Base-by-base conservation (phyloP, 2,888 invertebrate genomes). In the Protophormia terraenovae region DNA sequence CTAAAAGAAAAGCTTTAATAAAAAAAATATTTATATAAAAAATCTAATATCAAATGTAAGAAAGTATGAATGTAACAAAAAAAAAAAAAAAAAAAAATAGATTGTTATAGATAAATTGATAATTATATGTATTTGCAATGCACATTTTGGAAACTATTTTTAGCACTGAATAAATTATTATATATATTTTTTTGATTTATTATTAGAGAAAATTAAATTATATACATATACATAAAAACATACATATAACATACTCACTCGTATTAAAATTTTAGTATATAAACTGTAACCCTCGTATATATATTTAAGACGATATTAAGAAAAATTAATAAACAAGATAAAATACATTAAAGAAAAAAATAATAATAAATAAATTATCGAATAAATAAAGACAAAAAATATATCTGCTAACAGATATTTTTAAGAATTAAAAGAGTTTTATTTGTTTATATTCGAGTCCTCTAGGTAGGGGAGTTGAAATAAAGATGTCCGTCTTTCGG, bases 131-230 rank as follows among this genome's bases (percentile, higher is more conserved):
- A 83, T 53, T 66, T 32, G 53, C 79, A 62, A 86, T 73, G 86
- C 83, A 86, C 78, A 45, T 72, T 83, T 80, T 71, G 47, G 69
- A 83, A 75, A 72, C 8, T 58, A 76, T 55, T 77, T 78, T 66
- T 72, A 73, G 84, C 86, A 86, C 86, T 67, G 66, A 83, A 71
- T n/a, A n/a, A n/a, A n/a, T 53, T 77, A 71, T 79, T 50, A 73
- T 66, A 77, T 19, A 22, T 67, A 12, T 50, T 32, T 67, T 50
- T 16, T 35, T 66, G 19, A 79, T 22, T 72, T 45, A 72, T 45
- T 66, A 55, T 41, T 58, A 72, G 58, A 79, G 10, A 50, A 69
- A 69, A 35, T 45, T 38, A 35, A 32, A 38, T 50, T 64, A 58
- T 14, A 60, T n/a, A 47, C 16, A 73, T 24, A 32, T 67, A 45